phyloP scores from a whole-genome alignment of 2,888 invertebrate genomes.

The Polyommatus icarus region DNA sequence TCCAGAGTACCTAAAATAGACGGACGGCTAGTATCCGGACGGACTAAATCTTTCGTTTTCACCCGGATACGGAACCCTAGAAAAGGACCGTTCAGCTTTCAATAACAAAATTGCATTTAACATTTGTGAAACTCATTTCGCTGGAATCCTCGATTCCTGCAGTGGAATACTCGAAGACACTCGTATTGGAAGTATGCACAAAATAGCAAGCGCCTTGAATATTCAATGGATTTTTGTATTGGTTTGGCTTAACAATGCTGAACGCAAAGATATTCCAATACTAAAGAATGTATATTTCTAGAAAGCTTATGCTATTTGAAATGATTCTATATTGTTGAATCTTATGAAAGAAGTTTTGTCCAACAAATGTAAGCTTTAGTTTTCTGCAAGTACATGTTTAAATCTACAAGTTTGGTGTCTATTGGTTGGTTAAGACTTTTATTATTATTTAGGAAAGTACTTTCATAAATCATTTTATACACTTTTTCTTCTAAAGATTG shows the following conservation, averaged over 20 bases:
- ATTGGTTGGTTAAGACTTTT: too few species aligned
- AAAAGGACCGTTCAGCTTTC: slow-evolving; percentile 33
- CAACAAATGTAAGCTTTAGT: neutral
- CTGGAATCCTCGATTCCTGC: slow-evolving; percentile 30
- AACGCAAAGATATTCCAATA: neutral
- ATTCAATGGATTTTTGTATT: slow-evolving; percentile 23
- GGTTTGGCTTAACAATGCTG: slow-evolving; percentile 4
- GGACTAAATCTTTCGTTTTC: neutral
- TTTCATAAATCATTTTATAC: too few species aligned
- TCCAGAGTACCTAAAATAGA: neutral
- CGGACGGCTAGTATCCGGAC: neutral
- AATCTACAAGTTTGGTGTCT: neutral
- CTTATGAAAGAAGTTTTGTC: neutral
- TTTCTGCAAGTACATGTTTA: neutral
- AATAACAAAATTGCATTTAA: slow-evolving; percentile 34
- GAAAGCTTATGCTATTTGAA: slow-evolving; percentile 4
- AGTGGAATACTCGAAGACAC: slow-evolving; percentile 28
- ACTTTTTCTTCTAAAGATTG: too few species aligned
- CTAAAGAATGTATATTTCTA: neutral
- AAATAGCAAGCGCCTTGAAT: slow-evolving; percentile 29
- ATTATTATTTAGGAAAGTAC: too few species aligned
- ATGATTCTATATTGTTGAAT: neutral
- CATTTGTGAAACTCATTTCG: slow-evolving; percentile 33
- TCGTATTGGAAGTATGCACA: slow-evolving; percentile 28
- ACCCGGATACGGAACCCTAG: neutral